These are phyloP conservation scores for Halictus ligatus DNA, from an alignment of 2,888 invertebrate species.

Conservation along the genomic window DNA sequence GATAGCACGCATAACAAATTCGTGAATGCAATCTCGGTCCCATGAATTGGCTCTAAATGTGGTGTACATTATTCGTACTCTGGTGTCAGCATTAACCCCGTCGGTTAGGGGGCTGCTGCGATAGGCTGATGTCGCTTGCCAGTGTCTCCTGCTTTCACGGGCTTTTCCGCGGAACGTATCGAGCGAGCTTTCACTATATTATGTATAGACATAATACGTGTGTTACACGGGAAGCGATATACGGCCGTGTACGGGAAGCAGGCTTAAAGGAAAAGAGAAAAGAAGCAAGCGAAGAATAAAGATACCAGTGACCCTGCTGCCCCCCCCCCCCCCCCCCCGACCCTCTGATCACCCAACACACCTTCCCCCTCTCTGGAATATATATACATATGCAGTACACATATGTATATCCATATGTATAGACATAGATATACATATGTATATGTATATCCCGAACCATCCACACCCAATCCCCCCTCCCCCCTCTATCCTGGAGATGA, in stretches of 20 bases:
- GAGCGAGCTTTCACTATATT: constrained; percentile 65
- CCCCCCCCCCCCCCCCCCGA: no score
- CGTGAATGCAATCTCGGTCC: constrained; percentile 64
- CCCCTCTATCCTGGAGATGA: constrained; percentile 34
- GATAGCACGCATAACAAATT: constrained; percentile 54
- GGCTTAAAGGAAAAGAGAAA: constrained; percentile 35
- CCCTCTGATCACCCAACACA: background rate
- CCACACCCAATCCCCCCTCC: constrained; percentile 8
- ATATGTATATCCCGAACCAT: background rate
- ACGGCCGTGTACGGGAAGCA: constrained; percentile 31
- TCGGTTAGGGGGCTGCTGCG: constrained; percentile 69
- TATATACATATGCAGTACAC: constrained; percentile 13
- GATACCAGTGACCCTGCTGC: constrained; percentile 38
- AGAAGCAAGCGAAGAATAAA: constrained; percentile 46
- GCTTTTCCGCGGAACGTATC: constrained; percentile 64
- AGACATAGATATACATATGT: constrained; percentile 15
- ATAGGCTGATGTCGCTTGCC: constrained; percentile 81
- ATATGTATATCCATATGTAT: no score
- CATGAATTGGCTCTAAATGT: constrained; percentile 69
- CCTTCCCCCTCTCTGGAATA: constrained; percentile 14
- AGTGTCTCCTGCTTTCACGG: constrained; percentile 77
- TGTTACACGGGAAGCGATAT: constrained; percentile 28
- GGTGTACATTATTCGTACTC: constrained; percentile 56
- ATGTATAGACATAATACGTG: constrained; percentile 51
- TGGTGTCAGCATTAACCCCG: constrained; percentile 60